Evolutionary conservation across 1,140 invertebrate species (phyloP).

Genomic region (Nephila pilipes): DNA sequence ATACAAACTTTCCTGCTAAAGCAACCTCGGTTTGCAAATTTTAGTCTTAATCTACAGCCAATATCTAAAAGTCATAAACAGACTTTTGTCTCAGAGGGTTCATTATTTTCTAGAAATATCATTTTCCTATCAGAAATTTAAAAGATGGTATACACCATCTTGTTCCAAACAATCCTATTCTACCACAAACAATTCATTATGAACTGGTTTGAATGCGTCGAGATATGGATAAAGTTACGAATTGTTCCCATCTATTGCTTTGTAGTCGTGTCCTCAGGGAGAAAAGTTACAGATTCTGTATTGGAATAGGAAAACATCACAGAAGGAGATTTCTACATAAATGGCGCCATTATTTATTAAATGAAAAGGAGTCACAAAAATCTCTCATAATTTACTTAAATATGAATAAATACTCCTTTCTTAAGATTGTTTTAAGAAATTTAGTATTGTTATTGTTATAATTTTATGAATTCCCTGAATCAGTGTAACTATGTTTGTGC

Average conservation of each 20-base stretch:
- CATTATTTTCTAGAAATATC: slow-evolving; percentile 21
- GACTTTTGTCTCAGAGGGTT: not conserved
- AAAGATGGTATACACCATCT: not conserved
- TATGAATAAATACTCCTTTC: not conserved
- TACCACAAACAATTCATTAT: slow-evolving; percentile 14
- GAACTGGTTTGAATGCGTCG: not conserved
- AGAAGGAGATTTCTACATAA: not conserved
- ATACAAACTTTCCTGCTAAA: no score
- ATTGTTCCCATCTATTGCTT: not conserved
- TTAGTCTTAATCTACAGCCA: no score
- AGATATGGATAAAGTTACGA: not conserved
- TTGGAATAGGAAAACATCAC: not conserved
- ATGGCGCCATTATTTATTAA: not conserved
- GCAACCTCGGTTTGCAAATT: no score
- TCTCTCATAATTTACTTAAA: not conserved
- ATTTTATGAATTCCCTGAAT: no score
- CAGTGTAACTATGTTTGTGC: no score
- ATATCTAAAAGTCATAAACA: not conserved
- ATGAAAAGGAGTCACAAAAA: not conserved
- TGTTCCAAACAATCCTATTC: not conserved
- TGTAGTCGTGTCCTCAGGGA: not conserved
- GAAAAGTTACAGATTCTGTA: not conserved
- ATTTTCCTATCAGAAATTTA: slow-evolving; percentile 26
- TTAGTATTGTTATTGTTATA: not conserved
- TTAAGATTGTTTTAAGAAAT: not conserved